These are phyloP conservation scores for Ditula angustiorana DNA, from an alignment of 2,888 invertebrate genomes.

Conservation along the genomic window DNA sequence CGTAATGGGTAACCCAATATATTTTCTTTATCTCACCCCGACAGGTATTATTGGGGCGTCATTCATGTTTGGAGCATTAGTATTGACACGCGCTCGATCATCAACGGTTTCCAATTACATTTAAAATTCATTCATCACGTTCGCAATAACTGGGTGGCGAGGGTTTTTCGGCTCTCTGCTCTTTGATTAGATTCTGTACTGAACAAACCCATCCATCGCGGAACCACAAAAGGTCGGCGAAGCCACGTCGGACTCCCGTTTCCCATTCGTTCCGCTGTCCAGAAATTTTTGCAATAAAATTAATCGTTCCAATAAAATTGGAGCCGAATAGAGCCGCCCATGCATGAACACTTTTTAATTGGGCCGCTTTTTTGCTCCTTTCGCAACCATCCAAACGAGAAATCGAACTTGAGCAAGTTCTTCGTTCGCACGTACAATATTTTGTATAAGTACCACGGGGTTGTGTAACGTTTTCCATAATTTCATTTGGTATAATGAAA, in stretches of 20 bases:
- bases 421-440: constrained; percentile 37
- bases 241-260: constrained; percentile 68
- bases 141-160: constrained; percentile 55
- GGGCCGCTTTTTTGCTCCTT: constrained; percentile 77
- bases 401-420: constrained; percentile 72
- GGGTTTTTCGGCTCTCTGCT: constrained; percentile 63
- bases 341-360: constrained; percentile 85
- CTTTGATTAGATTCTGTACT: constrained; percentile 75
- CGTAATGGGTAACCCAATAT: constrained; percentile 43
- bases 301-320: constrained; percentile 84
- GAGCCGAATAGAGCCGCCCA: constrained; percentile 77
- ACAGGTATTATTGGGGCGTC: constrained; percentile 43
- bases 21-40: constrained; percentile 44
- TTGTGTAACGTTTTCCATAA: too few relatives aligned
- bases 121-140: constrained; percentile 72
- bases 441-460: background rate
- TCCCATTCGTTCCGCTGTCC: constrained; percentile 82
- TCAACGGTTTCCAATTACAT: constrained; percentile 69
- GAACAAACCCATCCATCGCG: constrained; percentile 73
- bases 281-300: constrained; percentile 84
- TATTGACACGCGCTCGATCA: constrained; percentile 55
- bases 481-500: too few relatives aligned
- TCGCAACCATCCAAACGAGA: constrained; percentile 70
- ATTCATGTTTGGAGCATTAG: constrained; percentile 44
- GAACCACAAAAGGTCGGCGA: constrained; percentile 74